Percentiles rank a stretch among this genome's conserved stretches.
Evolutionary conservation across 2,797 vertebrate genomes (phyloP).

Genomic region (Etheostoma perlongum): DNA sequence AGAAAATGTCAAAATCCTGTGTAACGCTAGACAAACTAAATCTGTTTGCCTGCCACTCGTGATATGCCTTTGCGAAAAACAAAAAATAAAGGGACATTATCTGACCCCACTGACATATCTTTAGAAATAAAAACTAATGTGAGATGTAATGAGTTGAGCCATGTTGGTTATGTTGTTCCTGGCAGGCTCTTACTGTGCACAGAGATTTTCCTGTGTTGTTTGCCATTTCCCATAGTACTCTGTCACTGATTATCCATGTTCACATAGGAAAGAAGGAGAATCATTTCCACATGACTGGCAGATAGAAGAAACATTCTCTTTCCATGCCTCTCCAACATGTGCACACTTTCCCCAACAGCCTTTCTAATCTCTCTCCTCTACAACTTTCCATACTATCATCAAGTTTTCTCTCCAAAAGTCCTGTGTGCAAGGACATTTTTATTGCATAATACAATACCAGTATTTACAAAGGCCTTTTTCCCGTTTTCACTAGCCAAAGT

Average conservation of each 20-base stretch:
- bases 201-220: slow-evolving; percentile 32
- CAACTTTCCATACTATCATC: slow-evolving; percentile 32
- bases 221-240: slow-evolving; percentile 30
- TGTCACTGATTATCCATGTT: slow-evolving; percentile 64
- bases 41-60: background rate
- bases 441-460: background rate
- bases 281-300: slow-evolving; percentile 51
- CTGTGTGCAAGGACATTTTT: slow-evolving; percentile 4
- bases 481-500: background rate
- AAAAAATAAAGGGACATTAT: background rate
- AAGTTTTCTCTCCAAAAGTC: background rate
- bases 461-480: background rate
- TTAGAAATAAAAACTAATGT: slow-evolving; percentile 20
- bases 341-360: background rate
- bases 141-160: slow-evolving; percentile 35
- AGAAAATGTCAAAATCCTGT: background rate
- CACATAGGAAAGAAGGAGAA: slow-evolving; percentile 42
- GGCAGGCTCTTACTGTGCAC: slow-evolving; percentile 7
- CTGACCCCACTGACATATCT: background rate
- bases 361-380: background rate
- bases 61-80: slow-evolving; percentile 4
- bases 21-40: background rate
- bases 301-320: slow-evolving; percentile 24
- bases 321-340: slow-evolving; percentile 17
- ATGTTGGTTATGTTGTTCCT: slow-evolving; percentile 47